Percentiles rank a stretch among this genome's conserved stretches.
phyloP scores from a whole-genome alignment of 2,888 invertebrate genomes.

The Eilema depressum region DNA sequence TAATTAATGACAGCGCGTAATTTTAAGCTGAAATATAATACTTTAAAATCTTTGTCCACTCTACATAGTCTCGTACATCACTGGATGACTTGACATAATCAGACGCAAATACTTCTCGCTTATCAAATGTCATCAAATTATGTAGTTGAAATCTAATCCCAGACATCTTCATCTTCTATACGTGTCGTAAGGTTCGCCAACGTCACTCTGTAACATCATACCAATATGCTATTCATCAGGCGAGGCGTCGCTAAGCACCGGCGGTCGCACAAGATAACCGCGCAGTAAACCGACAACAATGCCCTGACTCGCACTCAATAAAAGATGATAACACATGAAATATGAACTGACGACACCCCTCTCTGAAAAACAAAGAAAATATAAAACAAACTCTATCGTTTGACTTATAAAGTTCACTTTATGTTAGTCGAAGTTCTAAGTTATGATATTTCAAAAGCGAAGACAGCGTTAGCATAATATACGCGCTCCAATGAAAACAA shows the following conservation, averaged over 20 bases:
- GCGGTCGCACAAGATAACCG: constrained; percentile 81
- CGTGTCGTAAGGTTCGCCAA: constrained; percentile 24
- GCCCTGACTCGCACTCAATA: constrained; percentile 85
- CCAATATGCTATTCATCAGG: constrained; percentile 83
- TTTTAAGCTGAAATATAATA: not conserved
- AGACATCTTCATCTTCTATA: constrained; percentile 17
- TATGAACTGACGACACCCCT: constrained; percentile 84
- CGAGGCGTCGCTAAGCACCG: constrained; percentile 80
- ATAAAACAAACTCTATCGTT: constrained; percentile 45
- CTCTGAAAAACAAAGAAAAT: constrained; percentile 50
- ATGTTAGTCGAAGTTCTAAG: constrained; percentile 26
- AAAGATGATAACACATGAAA: constrained; percentile 87
- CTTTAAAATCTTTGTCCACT: not conserved
- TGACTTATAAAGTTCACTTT: constrained; percentile 48
- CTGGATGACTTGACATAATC: not conserved
- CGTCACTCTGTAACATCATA: constrained; percentile 39
- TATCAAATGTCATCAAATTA: constrained; percentile 15
- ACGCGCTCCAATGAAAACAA: constrained; percentile 80
- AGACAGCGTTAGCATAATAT: constrained; percentile 72
- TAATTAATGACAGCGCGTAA: not conserved
- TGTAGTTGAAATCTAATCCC: constrained; percentile 22
- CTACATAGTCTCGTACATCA: not conserved
- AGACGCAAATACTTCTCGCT: not conserved
- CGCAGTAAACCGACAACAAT: constrained; percentile 85
- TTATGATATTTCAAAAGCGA: constrained; percentile 65